Evolutionary conservation across 2,888 invertebrate species (phyloP).

Genomic region (Vannuccia rotundouncinata): DNA sequence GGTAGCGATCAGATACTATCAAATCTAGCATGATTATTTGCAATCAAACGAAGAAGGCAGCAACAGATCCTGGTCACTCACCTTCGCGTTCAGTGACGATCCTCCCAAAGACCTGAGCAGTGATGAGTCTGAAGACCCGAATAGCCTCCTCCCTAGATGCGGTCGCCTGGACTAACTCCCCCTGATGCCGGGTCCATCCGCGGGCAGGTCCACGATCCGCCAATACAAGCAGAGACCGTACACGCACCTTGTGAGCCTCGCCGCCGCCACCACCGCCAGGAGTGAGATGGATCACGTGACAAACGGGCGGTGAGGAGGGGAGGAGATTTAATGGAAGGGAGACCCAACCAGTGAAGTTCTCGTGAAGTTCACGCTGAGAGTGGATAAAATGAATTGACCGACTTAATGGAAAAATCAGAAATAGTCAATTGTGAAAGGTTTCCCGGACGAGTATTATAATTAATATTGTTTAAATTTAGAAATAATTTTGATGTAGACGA

Average conservation of each 20-base stretch:
- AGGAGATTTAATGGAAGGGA: not conserved
- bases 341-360: not conserved
- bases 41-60: not conserved
- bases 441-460: too few species aligned
- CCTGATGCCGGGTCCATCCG: not conserved
- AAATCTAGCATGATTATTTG: not conserved
- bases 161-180: not conserved
- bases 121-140: not conserved
- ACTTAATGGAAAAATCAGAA: too few species aligned
- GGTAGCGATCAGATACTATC: not conserved
- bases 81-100: not conserved
- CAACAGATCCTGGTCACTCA: not conserved
- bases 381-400: too few species aligned
- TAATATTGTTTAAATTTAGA: too few species aligned
- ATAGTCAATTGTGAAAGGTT: too few species aligned
- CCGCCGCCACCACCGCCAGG: not conserved
- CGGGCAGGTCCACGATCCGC: not conserved
- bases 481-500: too few species aligned
- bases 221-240: not conserved
- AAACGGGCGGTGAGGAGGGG: not conserved
- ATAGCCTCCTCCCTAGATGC: conserved; percentile 44
- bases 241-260: not conserved
- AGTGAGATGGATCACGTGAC: not conserved
- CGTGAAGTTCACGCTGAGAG: not conserved
- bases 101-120: not conserved